Evolutionary conservation across 2,113 vertebrate species (phyloP).

Genomic region (Myocastor coypus): DNA sequence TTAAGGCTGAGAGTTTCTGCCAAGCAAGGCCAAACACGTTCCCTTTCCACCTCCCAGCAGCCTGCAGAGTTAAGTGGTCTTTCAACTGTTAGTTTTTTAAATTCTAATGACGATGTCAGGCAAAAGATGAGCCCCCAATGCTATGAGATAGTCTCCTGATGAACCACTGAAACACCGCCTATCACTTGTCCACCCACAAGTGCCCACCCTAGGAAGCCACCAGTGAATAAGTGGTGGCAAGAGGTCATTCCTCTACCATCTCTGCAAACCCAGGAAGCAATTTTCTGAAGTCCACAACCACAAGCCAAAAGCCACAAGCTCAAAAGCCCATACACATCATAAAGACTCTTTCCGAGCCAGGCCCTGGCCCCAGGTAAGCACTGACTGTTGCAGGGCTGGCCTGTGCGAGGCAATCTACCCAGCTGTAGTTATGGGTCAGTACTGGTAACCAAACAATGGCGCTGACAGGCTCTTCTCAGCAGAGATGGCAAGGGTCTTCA

Average conservation of each 20-base stretch:
- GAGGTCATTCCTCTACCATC: constrained; percentile 52
- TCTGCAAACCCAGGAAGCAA: constrained; percentile 66
- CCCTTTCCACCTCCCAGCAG: neutral
- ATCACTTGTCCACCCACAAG: neutral
- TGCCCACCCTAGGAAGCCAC: constrained; percentile 28
- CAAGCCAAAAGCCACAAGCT: constrained; percentile 73
- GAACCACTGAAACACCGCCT: constrained; percentile 13
- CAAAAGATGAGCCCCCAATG: neutral
- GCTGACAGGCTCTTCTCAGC: neutral
- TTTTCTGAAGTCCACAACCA: constrained; percentile 73
- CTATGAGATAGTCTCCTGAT: neutral
- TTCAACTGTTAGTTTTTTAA: neutral
- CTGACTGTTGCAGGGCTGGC: neutral
- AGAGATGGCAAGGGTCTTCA: neutral
- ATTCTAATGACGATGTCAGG: neutral
- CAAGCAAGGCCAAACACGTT: neutral
- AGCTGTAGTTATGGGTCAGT: neutral
- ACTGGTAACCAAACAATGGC: neutral
- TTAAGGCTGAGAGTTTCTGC: neutral
- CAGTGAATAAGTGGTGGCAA: constrained; percentile 55
- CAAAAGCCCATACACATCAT: constrained; percentile 44
- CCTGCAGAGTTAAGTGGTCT: neutral
- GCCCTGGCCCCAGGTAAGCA: neutral
- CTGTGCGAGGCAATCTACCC: neutral
- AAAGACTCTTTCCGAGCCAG: constrained; percentile 30